Percentiles rank a stretch among this genome's conserved stretches.
Evolutionary conservation across 1,140 invertebrate genomes (phyloP).

Genomic region (Diorhabda elongata): DNA sequence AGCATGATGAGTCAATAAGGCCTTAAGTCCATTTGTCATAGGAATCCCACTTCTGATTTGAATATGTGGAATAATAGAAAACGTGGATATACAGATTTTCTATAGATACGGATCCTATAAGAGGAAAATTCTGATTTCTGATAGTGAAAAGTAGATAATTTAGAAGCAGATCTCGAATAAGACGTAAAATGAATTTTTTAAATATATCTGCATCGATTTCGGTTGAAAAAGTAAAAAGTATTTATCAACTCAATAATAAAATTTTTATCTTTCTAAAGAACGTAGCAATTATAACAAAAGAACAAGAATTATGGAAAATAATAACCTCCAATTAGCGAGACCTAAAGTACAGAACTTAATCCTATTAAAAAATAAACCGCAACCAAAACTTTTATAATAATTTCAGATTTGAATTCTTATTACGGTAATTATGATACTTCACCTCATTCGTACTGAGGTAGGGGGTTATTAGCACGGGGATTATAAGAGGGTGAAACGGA

Average conservation of each 20-base stretch:
- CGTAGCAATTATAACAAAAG: conserved; percentile 35
- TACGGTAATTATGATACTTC: conserved; percentile 37
- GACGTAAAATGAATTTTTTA: too few relatives aligned
- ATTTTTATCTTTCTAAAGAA: conserved; percentile 30
- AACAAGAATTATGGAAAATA: conserved; percentile 35
- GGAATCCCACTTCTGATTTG: not conserved
- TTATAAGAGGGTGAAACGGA: not conserved
- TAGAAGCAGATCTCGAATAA: too few relatives aligned
- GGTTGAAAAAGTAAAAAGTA: too few relatives aligned
- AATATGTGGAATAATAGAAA: conserved; percentile 3
- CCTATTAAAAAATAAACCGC: conserved; percentile 39
- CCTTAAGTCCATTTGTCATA: not conserved
- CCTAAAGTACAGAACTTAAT: conserved; percentile 35
- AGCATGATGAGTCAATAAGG: conserved; percentile 1
- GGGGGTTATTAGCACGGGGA: not conserved
- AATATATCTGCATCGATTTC: too few relatives aligned
- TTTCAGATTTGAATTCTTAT: conserved; percentile 39
- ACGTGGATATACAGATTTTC: not conserved
- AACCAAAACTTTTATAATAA: conserved; percentile 38
- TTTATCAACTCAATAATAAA: conserved; percentile 23
- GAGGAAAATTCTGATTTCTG: too few relatives aligned
- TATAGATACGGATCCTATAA: too few relatives aligned
- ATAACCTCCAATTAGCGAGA: conserved; percentile 38
- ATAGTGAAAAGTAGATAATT: too few relatives aligned
- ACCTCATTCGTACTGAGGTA: conserved; percentile 25